Evolutionary conservation across 2,797 vertebrate genomes (phyloP), one percentile per base, ranked within the genome.

Genomic region (Meda fulgida): DNA sequence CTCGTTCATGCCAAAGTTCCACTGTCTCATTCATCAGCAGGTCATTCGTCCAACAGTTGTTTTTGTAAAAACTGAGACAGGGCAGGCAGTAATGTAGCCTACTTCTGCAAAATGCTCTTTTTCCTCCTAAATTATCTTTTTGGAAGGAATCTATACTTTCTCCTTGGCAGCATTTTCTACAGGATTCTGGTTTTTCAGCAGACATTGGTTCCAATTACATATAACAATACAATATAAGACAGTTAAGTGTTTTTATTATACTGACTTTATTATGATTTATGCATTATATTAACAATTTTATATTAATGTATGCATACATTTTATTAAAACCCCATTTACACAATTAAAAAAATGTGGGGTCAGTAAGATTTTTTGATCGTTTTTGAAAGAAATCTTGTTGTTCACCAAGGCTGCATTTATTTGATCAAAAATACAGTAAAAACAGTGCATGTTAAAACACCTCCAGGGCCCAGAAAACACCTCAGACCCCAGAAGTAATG

Each of bases 21-120:
- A 78, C 14, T 40, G 21, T 77, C 51, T 58, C 34, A 40, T 36
- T 38, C 51, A 58, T 75, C 46, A 75, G 48, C 72, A 73, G 26
- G 16, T 51, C 46, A 71, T 26, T 71, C n/a, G 46, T 72, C 69
- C 29, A 75, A 53, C 29, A 34, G 21, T 51, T 51, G 43, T 10
- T 48, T 75, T 23, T 31, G 2, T 53, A 75, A 75, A 19, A 53
- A 31, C n/a, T 58, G 31, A 5, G 34, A 36, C 11, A 55, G 4
- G 4, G 18, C 48, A 51, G 31, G 23, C 19, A 55, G 21, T 38
- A 16, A 76, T 55, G 19, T 36, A n/a, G n/a, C n/a, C n/a, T n/a
- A 31, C 18, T 48, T 51, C 18, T 73, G 71, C 23, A 29, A 19
- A 73, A 31, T 0, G 2, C 26, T 31, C 9, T 21, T 75, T 51